These are phyloP conservation scores for Tachyglossus aculeatus DNA, from an alignment of 2,797 vertebrate species.

Conservation along the genomic window DNA sequence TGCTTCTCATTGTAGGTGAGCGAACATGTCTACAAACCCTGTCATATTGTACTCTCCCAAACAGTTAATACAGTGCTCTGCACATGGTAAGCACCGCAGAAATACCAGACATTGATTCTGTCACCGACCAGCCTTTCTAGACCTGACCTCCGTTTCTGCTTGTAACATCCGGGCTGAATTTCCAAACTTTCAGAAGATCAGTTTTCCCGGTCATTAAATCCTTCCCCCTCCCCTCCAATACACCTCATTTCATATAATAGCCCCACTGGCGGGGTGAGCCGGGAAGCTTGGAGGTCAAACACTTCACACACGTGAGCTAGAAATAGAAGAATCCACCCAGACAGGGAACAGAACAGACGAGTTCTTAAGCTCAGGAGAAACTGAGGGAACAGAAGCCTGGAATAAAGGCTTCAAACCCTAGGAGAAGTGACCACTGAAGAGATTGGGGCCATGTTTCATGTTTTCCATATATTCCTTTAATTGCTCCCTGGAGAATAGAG, in stretches of 20 bases:
- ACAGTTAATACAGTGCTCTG: no score
- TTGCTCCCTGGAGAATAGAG: no score
- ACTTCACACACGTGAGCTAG: neutral
- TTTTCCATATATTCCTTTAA: no score
- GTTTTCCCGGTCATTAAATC: neutral
- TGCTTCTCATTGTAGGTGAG: no score
- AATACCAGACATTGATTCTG: no score
- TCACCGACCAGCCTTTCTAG: no score
- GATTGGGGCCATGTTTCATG: no score
- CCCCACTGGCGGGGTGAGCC: no score
- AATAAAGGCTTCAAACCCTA: neutral
- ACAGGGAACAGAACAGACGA: neutral
- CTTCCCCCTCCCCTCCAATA: no score
- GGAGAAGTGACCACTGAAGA: neutral
- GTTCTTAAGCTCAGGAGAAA: neutral
- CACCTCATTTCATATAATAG: neutral
- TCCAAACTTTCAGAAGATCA: neutral
- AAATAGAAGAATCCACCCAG: neutral
- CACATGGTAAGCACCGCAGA: no score
- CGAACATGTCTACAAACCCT: no score
- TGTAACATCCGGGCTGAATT: neutral
- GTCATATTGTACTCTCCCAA: no score
- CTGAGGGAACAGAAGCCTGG: neutral
- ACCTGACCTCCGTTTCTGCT: neutral
- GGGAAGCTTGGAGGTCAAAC: neutral